These are phyloP conservation scores for Leguminivora glycinivorella DNA, from an alignment of 1,140 invertebrate species.

Conservation along the genomic window DNA sequence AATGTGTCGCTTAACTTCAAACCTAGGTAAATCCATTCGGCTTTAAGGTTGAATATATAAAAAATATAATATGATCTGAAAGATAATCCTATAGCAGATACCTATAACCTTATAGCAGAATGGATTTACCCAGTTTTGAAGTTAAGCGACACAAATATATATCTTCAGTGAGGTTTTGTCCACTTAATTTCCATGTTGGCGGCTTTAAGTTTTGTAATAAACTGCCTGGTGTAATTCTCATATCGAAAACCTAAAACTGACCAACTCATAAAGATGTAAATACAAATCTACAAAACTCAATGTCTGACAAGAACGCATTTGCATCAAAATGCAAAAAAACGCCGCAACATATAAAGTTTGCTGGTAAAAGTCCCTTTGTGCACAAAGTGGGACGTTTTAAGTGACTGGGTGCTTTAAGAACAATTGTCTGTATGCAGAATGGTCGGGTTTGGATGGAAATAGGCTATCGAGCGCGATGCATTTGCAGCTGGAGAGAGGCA, in stretches of 20 bases:
- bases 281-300: background rate
- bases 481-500: constrained; percentile 19
- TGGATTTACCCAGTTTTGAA: no score
- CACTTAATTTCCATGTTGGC: no score
- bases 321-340: constrained; percentile 23
- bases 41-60: no score
- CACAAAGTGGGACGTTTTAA: constrained; percentile 28
- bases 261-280: background rate
- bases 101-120: no score
- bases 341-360: constrained; percentile 23
- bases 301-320: background rate
- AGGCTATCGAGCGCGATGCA: constrained; percentile 28
- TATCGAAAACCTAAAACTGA: background rate
- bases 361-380: constrained; percentile 27
- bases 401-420: constrained; percentile 29
- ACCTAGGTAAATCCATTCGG: no score
- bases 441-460: constrained; percentile 28
- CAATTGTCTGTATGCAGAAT: constrained; percentile 29
- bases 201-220: background rate
- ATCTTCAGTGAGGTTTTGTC: no score
- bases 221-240: no score
- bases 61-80: no score
- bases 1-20: no score
- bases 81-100: no score
- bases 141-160: no score